Conservation (phyloP, 53 echinoderm and acorn worm species). For the Actinopyga echinites region DNA sequence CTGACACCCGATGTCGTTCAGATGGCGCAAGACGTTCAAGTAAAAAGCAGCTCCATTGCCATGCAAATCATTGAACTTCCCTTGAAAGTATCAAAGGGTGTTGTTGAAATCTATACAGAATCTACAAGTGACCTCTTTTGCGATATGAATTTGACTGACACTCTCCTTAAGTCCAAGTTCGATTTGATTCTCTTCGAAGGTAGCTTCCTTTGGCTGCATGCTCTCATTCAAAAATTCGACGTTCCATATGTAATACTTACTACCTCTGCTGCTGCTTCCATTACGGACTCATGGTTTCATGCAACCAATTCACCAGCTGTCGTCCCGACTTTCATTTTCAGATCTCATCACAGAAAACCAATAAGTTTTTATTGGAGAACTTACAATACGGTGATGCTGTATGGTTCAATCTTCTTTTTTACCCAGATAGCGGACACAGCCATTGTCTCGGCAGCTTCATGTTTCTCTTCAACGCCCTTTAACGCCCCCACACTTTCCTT, state of each 20-base stretch:
- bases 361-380: constrained; percentile 19
- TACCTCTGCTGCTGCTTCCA: background rate
- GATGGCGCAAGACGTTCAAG: constrained; percentile 1
- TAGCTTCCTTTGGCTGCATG: constrained; percentile 24
- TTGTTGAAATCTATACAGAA: background rate
- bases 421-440: background rate
- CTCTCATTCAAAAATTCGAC: background rate
- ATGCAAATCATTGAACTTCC: background rate
- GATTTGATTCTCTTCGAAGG: constrained; percentile 9
- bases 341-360: background rate
- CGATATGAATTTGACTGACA: background rate
- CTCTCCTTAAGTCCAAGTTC: background rate
- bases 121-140: background rate
- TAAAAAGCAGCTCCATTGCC: background rate
- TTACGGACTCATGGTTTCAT: constrained; percentile 16
- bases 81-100: background rate
- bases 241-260: background rate
- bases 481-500: constrained; percentile 6
- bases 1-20: background rate
- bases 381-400: background rate
- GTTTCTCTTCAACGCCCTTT: background rate
- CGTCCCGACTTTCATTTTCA: constrained; percentile 6
- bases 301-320: constrained; percentile 24
- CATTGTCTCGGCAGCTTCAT: background rate
- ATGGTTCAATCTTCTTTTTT: background rate